These are phyloP conservation scores for Lycocerus yunnanus DNA, from an alignment of 2,888 invertebrate genomes.

Conservation along the genomic window DNA sequence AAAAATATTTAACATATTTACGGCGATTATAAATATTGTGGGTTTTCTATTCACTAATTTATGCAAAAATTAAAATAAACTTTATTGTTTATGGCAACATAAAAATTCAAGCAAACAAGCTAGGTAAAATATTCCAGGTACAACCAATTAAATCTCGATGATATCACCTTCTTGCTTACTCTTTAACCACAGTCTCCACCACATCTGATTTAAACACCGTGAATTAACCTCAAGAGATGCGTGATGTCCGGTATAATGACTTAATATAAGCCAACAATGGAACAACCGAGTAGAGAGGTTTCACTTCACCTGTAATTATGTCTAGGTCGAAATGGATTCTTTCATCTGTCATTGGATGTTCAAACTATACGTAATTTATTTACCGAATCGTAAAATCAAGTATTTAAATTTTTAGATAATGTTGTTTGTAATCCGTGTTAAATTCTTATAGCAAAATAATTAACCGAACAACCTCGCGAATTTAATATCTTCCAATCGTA, in stretches of 20 bases:
- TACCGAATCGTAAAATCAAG: constrained; percentile 14
- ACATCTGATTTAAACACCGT: constrained; percentile 14
- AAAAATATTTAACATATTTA: background rate
- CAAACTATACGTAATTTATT: constrained; percentile 13
- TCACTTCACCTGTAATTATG: constrained; percentile 22
- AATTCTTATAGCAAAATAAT: background rate
- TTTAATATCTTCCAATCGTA: background rate
- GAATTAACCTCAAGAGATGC: constrained; percentile 28
- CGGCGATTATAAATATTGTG: background rate
- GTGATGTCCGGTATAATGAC: constrained; percentile 34
- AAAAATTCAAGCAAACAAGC: background rate
- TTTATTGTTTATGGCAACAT: background rate
- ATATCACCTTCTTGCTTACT: constrained; percentile 21
- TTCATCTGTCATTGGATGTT: background rate
- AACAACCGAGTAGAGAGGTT: constrained; percentile 5
- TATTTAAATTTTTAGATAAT: constrained; percentile 11
- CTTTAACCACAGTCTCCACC: constrained; percentile 12
- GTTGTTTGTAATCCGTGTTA: background rate
- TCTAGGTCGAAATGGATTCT: constrained; percentile 8
- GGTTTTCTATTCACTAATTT: background rate
- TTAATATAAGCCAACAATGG: constrained; percentile 32
- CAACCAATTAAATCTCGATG: constrained; percentile 7
- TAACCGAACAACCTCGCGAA: background rate
- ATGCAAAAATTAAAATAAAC: background rate
- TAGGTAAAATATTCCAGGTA: constrained; percentile 13